Evolutionary conservation across 2,888 invertebrate species (phyloP).

Genomic region (Agonopterix arenella): DNA sequence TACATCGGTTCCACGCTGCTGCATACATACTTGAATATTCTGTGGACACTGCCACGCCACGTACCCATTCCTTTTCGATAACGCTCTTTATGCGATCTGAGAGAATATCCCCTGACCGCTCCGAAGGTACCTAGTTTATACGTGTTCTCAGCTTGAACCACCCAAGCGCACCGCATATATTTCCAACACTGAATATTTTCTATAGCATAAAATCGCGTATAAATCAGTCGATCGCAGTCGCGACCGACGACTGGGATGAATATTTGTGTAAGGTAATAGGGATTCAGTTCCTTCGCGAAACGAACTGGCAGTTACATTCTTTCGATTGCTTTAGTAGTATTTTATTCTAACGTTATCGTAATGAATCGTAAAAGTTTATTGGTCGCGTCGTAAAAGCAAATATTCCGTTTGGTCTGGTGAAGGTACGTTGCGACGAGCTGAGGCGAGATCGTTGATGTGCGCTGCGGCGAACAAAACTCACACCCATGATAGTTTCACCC

Average conservation of each 20-base stretch:
- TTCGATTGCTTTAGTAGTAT: conserved; percentile 47
- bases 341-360: conserved; percentile 60
- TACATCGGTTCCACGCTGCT: conserved; percentile 30
- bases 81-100: conserved; percentile 37
- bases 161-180: conserved; percentile 53
- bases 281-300: conserved; percentile 18
- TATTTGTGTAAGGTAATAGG: conserved; percentile 36
- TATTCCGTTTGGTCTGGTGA: conserved; percentile 38
- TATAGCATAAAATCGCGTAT: conserved; percentile 34
- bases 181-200: conserved; percentile 37
- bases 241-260: conserved; percentile 29
- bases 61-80: conserved; percentile 37
- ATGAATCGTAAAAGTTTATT: conserved; percentile 63
- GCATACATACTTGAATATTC: conserved; percentile 37
- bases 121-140: conserved; percentile 35
- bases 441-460: conserved; percentile 30
- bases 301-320: conserved; percentile 35
- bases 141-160: conserved; percentile 33
- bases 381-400: conserved; percentile 47
- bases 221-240: conserved; percentile 45
- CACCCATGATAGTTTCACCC: not conserved
- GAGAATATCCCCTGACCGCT: conserved; percentile 34
- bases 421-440: conserved; percentile 23
- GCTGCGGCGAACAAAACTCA: conserved; percentile 22
- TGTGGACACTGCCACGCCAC: conserved; percentile 34